These are phyloP conservation scores for Pitangus sulphuratus DNA, from an alignment of 2,797 vertebrate genomes.

Conservation along the genomic window DNA sequence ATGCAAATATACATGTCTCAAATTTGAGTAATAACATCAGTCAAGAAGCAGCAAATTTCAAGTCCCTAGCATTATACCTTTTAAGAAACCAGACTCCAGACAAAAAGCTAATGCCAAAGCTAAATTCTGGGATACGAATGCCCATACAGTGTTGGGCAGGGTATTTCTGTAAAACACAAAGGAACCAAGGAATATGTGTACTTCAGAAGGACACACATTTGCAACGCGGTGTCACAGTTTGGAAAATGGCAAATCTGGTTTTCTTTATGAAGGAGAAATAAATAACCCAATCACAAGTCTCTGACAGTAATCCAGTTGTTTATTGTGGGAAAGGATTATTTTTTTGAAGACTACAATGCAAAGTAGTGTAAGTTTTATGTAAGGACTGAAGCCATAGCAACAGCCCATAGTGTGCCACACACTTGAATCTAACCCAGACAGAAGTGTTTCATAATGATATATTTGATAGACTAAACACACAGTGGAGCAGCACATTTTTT, in stretches of 20 bases:
- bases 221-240: background rate
- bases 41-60: background rate
- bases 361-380: background rate
- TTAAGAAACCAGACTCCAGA: background rate
- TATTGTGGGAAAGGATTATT: background rate
- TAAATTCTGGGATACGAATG: background rate
- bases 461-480: background rate
- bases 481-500: background rate
- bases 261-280: background rate
- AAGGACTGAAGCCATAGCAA: background rate
- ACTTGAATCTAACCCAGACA: background rate
- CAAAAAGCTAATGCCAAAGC: background rate
- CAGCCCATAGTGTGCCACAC: background rate
- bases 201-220: background rate
- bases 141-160: background rate
- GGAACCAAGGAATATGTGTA: background rate
- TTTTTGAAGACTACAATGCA: background rate
- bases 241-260: background rate
- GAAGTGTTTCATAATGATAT: background rate
- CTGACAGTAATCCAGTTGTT: background rate
- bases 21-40: background rate
- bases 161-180: background rate
- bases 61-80: background rate
- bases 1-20: background rate
- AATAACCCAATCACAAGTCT: background rate